Base-by-base conservation (phyloP, 2,888 invertebrate genomes). In the Platerodrilus igneus region DNA sequence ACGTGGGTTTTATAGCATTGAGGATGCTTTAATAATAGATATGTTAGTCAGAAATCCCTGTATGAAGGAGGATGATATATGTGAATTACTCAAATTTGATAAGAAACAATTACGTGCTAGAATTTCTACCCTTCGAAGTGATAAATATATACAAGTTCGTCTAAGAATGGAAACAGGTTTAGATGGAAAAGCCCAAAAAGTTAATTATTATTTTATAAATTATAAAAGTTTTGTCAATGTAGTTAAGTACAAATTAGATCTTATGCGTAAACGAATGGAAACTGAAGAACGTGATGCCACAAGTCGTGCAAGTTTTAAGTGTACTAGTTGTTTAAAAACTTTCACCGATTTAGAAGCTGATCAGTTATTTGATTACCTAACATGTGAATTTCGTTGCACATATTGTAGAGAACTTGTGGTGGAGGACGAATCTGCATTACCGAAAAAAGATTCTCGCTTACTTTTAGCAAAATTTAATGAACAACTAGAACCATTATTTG, bases 191-290 rank as follows among this genome's bases (percentile, higher is more conserved):
- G 90, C 92, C 18, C 92, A 91, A 59, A 89, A 92, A 74, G 92
- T 94, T 11, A 95, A 94, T 68, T 96, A 94, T 67, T 96, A 95
- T 68, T 96, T 92, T 62, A 95, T 96, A 55, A 95, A 95, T 69
- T 96, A 95, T 68, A 92, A 92, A 74, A 87, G 86, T 21, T 95
- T 95, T 69, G 95, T 96, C 3, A 96, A 96, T 72, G 93, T 96
- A 8, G 90, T 96, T 1, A 96, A 95, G 69, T 97, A 96, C 69
- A 96, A 96, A 71, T 70, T 97, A 62, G 95, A 96, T 70, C 77
- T 93, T 60, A 94, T 96, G 87, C 78, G 93, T 40, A 89, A 93
- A 62, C 83, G 93, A 53, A 84, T 97, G 78, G 96, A 96, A 67
- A 91, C 90, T 0, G 93, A 93, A 63, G 95, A 95, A 63, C 75